A percentile compares a stretch with the other conserved stretches of the same genome.
These are phyloP conservation scores for Chrysopa pallens DNA, from an alignment of 1,140 invertebrate species.

Conservation along the genomic window DNA sequence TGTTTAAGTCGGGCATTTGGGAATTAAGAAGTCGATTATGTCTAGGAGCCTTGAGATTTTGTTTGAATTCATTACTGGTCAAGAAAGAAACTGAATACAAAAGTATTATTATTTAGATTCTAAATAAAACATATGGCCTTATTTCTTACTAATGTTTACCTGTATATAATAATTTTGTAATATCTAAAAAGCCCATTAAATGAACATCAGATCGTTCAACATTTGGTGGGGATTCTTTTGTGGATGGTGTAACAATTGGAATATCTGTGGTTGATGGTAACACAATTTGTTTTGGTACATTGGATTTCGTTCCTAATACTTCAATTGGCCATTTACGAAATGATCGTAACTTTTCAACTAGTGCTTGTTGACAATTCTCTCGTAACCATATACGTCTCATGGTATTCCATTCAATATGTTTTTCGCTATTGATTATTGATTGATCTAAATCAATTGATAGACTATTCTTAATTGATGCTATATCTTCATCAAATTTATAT, in stretches of 20 bases:
- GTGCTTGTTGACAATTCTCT: neutral
- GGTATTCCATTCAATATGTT: neutral
- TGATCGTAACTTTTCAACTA: neutral
- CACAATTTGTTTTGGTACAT: neutral
- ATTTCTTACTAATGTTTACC: too few species aligned
- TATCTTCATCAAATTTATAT: neutral
- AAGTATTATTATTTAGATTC: too few species aligned
- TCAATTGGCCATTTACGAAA: neutral
- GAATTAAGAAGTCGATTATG: too few species aligned
- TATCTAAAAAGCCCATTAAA: neutral
- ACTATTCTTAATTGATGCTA: neutral
- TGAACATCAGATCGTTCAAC: neutral
- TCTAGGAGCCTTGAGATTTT: too few species aligned
- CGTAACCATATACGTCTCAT: neutral
- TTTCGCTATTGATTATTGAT: neutral
- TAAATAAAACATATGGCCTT: too few species aligned
- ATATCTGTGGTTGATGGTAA: neutral
- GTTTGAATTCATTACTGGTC: too few species aligned
- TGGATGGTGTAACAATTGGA: neutral
- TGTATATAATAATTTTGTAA: neutral
- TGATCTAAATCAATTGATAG: neutral
- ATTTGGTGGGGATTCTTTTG: neutral
- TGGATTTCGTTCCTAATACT: neutral
- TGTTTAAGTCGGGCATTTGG: too few species aligned
- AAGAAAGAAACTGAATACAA: too few species aligned